A percentile compares a stretch with the other conserved stretches of the same genome.
These are phyloP conservation scores for Hyppa rectilinea DNA, from an alignment of 2,888 invertebrate genomes.

Conservation along the genomic window DNA sequence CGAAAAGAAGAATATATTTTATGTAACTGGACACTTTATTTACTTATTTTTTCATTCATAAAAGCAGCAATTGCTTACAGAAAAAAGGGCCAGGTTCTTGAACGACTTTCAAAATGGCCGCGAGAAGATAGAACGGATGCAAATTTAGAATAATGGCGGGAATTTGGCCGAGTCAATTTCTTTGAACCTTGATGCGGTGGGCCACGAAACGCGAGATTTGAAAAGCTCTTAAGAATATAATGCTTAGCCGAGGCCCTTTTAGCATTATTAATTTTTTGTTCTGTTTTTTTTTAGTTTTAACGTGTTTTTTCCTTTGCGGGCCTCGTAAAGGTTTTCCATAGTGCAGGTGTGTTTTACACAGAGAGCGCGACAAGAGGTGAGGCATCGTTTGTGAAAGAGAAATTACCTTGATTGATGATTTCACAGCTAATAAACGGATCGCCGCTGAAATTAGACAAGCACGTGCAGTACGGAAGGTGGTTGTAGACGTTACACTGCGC, in stretches of 20 bases:
- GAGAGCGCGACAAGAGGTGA: too few relatives aligned
- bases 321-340: too few relatives aligned
- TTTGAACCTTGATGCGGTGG: conserved; percentile 50
- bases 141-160: conserved; percentile 63
- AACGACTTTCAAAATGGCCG: conserved; percentile 43
- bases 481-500: conserved; percentile 93
- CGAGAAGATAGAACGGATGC: conserved; percentile 60
- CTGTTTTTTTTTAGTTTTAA: too few relatives aligned
- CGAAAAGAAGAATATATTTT: too few relatives aligned
- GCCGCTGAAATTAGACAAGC: conserved; percentile 92
- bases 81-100: conserved; percentile 10
- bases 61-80: neutral
- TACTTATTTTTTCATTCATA: neutral
- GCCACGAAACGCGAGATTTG: conserved; percentile 39
- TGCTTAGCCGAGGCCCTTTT: too few relatives aligned
- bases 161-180: conserved; percentile 64
- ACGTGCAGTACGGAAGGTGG: conserved; percentile 93
- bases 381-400: too few relatives aligned
- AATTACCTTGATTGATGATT: too few relatives aligned
- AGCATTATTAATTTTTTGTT: too few relatives aligned
- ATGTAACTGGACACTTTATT: too few relatives aligned
- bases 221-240: too few relatives aligned
- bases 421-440: conserved; percentile 93
- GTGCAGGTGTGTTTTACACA: too few relatives aligned
- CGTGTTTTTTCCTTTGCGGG: too few relatives aligned